Conservation (phyloP, 2,113 vertebrate genomes). For the Mobula birostris region DNA sequence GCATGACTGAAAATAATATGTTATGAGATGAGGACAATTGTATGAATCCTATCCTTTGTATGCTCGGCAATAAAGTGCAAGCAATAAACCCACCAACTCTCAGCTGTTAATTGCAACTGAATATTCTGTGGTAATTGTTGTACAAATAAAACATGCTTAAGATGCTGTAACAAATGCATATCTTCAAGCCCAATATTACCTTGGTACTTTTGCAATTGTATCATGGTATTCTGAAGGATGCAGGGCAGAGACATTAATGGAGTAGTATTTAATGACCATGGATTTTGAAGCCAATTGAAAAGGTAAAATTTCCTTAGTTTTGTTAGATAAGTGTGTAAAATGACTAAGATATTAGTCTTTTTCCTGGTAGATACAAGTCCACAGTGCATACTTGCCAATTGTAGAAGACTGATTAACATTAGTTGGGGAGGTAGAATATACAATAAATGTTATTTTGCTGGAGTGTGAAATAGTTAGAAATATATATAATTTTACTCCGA, state of each 20-base stretch:
- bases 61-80: background rate
- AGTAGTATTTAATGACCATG: background rate
- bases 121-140: background rate
- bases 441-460: background rate
- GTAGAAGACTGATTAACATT: background rate
- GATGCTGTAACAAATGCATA: background rate
- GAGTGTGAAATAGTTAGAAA: background rate
- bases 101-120: background rate
- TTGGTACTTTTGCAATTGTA: background rate
- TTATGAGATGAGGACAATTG: background rate
- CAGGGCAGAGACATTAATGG: background rate
- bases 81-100: slow-evolving; percentile 6
- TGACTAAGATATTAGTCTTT: background rate
- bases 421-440: no score
- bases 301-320: background rate
- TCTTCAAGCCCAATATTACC: background rate
- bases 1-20: background rate
- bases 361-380: background rate
- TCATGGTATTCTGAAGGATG: background rate
- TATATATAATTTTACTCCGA: background rate
- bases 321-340: background rate
- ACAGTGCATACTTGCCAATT: background rate
- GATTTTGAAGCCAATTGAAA: background rate
- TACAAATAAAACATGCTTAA: background rate
- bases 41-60: background rate